Base-by-base conservation (phyloP, 2,797 vertebrate species). In the Pseudopleuronectes americanus region DNA sequence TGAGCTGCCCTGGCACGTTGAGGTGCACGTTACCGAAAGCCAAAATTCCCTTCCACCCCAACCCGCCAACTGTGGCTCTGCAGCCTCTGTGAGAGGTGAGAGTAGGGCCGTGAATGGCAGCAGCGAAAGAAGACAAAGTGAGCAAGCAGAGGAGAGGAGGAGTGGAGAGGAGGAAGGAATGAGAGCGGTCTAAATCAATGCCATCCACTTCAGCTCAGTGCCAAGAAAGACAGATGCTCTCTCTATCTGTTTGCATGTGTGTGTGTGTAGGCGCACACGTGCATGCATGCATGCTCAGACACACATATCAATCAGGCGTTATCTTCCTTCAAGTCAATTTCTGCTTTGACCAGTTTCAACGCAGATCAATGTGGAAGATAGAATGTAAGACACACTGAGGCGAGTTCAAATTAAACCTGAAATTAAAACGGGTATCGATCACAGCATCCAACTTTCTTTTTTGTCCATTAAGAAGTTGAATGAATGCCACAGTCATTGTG, bases 171-270 rank as follows among this genome's bases (percentile, higher is more conserved):
- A 84, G 79, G 79, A 86, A 83, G 85, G 79, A 87, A 81, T 49
- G 85, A 86, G 79, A 79, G 71, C 79, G 77, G 82, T 78, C 84
- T 88, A 89, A 90, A 90, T 90, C 84, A 85, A 88, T 79, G 87
- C 72, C 81, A 85, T 91, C 87, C 78, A 86, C 80, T 79, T 71
- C 75, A 87, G 66, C 68, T 80, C 66, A n/a, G 71, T 84, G 89
- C 88, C 86, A 90, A 74, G 81, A 85, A 83, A 91, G 82, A 90
- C 84, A 90, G 90, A 91, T 90, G 90, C 88, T 90, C 76, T 58
- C 73, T 87, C 74, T 83, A 68, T 84, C 69, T 77, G 70, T 48
- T 16, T 33, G 61, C 66, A 60, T 69, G 48, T 74, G 23, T 72
- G 36, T 38, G 36, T 38, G 33, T 3, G 36, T 14, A 8, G 1